Conservation (phyloP, 2,888 invertebrate genomes). For the Rhopalosiphum nymphaeae region DNA sequence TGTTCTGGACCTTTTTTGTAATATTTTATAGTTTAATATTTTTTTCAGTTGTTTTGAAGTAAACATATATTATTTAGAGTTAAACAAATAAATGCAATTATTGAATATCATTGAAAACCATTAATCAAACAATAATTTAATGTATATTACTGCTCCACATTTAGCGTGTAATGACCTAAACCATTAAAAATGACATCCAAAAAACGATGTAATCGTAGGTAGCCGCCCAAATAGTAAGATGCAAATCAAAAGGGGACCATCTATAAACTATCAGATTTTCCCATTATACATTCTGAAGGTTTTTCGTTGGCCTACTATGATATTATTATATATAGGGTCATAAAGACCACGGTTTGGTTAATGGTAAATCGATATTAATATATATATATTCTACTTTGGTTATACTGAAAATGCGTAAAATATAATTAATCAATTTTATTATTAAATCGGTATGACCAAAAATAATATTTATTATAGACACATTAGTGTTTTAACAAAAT, state of each 20-base stretch:
- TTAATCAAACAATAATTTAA: background rate
- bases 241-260: background rate
- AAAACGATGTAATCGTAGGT: too few relatives aligned
- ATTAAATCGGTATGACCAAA: background rate
- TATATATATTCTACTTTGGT: background rate
- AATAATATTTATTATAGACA: background rate
- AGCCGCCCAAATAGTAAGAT: background rate
- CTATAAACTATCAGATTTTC: background rate
- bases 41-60: background rate
- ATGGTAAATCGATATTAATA: constrained; percentile 14
- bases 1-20: background rate
- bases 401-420: background rate
- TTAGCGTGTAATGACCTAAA: background rate
- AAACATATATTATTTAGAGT: background rate
- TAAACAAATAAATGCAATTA: background rate
- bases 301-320: background rate
- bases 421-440: background rate
- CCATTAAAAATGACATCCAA: background rate
- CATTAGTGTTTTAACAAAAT: background rate
- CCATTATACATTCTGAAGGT: background rate
- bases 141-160: too few relatives aligned
- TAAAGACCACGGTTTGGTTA: background rate
- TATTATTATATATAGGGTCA: background rate
- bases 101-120: background rate
- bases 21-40: background rate